Conservation (phyloP, 2,888 invertebrate species). For the Erebia palarica region DNA sequence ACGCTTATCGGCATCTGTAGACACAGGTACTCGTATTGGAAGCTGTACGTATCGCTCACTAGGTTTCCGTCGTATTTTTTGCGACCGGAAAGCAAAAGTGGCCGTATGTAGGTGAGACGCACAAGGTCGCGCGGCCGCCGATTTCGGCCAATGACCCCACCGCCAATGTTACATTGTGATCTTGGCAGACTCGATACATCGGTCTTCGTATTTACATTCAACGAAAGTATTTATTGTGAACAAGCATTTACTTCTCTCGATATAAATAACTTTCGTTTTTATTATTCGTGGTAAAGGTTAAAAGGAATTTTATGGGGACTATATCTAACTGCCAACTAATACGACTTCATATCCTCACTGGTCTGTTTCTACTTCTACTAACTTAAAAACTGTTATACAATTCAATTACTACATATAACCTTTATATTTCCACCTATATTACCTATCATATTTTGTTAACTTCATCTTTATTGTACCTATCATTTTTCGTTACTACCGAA, state of each 20-base stretch:
- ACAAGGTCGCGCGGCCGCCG: slow-evolving; percentile 81
- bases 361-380: no score
- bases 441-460: no score
- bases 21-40: neutral
- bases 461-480: no score
- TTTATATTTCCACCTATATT: no score
- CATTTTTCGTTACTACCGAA: no score
- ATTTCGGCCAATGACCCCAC: slow-evolving; percentile 77
- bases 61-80: slow-evolving; percentile 58
- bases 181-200: slow-evolving; percentile 38
- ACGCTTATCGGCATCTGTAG: slow-evolving; percentile 8
- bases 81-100: slow-evolving; percentile 81
- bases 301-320: no score
- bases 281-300: neutral
- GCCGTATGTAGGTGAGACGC: slow-evolving; percentile 79
- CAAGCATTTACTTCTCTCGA: neutral
- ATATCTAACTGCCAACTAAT: no score
- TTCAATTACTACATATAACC: no score
- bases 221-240: slow-evolving; percentile 31
- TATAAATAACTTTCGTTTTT: slow-evolving; percentile 20
- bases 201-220: slow-evolving; percentile 33
- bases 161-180: slow-evolving; percentile 43
- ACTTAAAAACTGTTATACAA: no score
- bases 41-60: slow-evolving; percentile 23
- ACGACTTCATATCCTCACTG: no score